Conservation (phyloP, 2,888 invertebrate species). For the Hypena proboscidalis region DNA sequence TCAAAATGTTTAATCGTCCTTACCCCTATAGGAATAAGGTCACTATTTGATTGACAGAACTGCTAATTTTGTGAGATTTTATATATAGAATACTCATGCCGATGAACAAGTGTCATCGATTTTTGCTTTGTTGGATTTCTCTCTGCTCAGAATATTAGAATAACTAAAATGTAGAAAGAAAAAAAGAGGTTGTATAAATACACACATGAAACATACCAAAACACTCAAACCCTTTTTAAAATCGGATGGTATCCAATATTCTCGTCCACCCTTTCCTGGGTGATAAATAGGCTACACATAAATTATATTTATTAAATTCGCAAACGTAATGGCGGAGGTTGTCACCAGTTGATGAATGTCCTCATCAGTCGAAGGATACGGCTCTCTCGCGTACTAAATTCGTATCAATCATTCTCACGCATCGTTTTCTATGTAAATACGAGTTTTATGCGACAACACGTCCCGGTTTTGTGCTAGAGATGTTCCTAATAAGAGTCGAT, state of each 20-base stretch:
- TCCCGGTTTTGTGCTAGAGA: slow-evolving; percentile 20
- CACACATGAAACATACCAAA: neutral
- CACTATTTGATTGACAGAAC: too few relatives aligned
- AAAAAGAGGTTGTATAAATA: too few relatives aligned
- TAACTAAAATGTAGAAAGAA: too few relatives aligned
- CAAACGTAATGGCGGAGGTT: slow-evolving; percentile 52
- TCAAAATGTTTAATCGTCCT: too few relatives aligned
- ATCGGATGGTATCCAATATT: slow-evolving; percentile 28
- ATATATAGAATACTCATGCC: too few relatives aligned
- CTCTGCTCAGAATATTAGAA: neutral
- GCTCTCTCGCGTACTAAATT: slow-evolving; percentile 49
- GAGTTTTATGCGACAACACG: slow-evolving; percentile 56
- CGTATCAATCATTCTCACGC: slow-evolving; percentile 78
- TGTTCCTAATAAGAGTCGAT: too few relatives aligned
- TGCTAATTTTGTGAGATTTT: too few relatives aligned
- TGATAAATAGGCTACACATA: slow-evolving; percentile 43
- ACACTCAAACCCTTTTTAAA: slow-evolving; percentile 28
- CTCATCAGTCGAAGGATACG: slow-evolving; percentile 61
- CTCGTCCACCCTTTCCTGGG: slow-evolving; percentile 27
- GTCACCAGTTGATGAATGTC: slow-evolving; percentile 73
- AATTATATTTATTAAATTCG: slow-evolving; percentile 65
- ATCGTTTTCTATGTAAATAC: slow-evolving; percentile 68
- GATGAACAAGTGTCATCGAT: too few relatives aligned
- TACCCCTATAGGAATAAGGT: too few relatives aligned
- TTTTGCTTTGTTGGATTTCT: too few relatives aligned